These are phyloP conservation scores for Anser brachyrhynchus DNA, from an alignment of 2,113 vertebrate species.

Conservation along the genomic window DNA sequence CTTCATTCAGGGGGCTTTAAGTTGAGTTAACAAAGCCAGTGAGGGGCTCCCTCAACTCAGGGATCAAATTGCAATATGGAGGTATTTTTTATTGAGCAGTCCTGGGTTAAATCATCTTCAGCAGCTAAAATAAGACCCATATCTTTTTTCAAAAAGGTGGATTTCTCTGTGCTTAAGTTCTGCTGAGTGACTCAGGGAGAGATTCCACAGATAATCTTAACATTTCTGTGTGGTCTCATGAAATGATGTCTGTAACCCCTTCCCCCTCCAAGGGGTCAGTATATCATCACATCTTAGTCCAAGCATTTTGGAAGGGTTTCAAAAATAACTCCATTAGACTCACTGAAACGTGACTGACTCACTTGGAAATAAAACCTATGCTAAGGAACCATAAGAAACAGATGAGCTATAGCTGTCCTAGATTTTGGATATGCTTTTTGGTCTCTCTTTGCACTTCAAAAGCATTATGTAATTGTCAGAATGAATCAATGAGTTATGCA, in stretches of 20 bases:
- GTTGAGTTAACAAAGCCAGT: not conserved
- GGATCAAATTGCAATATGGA: not conserved
- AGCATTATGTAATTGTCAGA: slow-evolving; percentile 49
- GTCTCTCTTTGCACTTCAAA: slow-evolving; percentile 49
- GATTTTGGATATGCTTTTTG: slow-evolving; percentile 30
- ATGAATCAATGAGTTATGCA: slow-evolving; percentile 44
- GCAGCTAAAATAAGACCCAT: not conserved
- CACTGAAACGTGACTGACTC: not conserved
- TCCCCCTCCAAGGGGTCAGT: not conserved
- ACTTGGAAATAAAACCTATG: slow-evolving; percentile 23
- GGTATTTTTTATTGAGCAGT: not conserved
- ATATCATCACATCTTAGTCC: not conserved
- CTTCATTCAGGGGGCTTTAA: not conserved
- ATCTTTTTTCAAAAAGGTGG: not conserved
- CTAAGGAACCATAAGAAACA: not conserved
- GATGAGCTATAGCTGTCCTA: slow-evolving; percentile 10
- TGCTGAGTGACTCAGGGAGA: not conserved
- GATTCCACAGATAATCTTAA: slow-evolving; percentile 2
- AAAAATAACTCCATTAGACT: not conserved
- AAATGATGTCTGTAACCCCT: not conserved
- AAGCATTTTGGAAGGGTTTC: slow-evolving; percentile 12
- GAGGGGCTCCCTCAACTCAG: not conserved
- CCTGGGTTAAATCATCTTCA: slow-evolving; percentile 16
- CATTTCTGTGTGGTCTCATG: not conserved
- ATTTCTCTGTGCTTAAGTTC: not conserved